Conservation (phyloP, 2,797 vertebrate species). For the Rhynchonycteris naso region DNA sequence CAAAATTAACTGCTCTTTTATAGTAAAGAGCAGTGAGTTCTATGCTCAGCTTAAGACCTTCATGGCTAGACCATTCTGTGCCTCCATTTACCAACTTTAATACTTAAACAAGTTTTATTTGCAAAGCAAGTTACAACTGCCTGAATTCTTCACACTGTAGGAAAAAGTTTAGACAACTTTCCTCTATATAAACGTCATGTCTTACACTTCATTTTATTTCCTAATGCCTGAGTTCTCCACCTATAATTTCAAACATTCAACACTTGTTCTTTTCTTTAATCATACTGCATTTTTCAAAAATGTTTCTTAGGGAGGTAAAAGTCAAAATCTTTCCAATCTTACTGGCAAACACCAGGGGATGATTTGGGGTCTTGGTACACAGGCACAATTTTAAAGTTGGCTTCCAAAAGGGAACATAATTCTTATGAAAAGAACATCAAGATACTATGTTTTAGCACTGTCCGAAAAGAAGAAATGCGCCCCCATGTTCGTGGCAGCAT, state of each 20-base stretch:
- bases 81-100: neutral
- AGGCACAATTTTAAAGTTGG: neutral
- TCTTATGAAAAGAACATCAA: conserved; percentile 12
- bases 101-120: neutral
- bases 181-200: neutral
- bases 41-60: neutral
- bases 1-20: neutral
- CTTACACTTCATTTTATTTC: neutral
- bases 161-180: neutral
- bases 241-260: conserved; percentile 16
- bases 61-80: neutral
- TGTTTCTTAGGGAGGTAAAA: conserved; percentile 1
- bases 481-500: too few species aligned
- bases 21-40: neutral
- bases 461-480: too few species aligned
- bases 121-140: neutral
- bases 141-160: neutral
- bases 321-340: conserved; percentile 3
- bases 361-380: neutral
- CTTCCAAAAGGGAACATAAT: neutral
- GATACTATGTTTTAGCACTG: neutral
- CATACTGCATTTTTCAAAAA: neutral
- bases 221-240: neutral
- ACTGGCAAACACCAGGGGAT: neutral
- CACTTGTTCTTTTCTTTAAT: neutral